Evolutionary conservation across 2,888 invertebrate genomes (phyloP), one percentile per base, ranked within the genome.

Genomic region (Ophion slaviceki): DNA sequence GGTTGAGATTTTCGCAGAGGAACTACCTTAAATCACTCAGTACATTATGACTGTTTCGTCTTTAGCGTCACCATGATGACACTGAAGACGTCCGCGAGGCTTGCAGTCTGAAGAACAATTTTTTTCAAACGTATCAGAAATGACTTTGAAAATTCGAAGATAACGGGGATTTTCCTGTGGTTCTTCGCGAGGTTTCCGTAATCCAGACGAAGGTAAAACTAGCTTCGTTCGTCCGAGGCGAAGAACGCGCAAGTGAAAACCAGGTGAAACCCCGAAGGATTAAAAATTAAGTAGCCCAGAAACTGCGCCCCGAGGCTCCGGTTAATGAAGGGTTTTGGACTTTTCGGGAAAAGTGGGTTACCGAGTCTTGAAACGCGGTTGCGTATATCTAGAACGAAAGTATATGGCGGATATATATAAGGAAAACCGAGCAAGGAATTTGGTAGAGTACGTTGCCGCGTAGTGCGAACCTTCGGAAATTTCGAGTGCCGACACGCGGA

Each of bases 301-400:
- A 24, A 24, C 45, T 59, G 28, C 36, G 59, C 62, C 71, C 2
- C 28, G 47, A n/a, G 53, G 47, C 24, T 20, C 14, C 57, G 70
- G 78, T 70, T 45, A 79, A 79, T 67, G 71, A 82, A 76, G 79
- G 79, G 81, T 85, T 80, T 64, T 40, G 72, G 82, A 47, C 76
- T 85, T 82, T 80, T 81, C 53, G 59, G 28, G 47, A 72, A 78
- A 82, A 67, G 70, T 80, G 40, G 71, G 82, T 79, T 85, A 71
- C 40, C 76, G 68, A 71, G 71, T 70, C 5, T 59, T 24, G 32
- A 71, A 32, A 61, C 17, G 53, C 32, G 28, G 79, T 86, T 82
- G 77, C 80, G 83, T 83, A 45, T 83, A 83, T 80, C 74, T 83
- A 72, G 77, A 78, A 77, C 80, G 80, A 79, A 82, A 79, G 68